These are phyloP conservation scores for Agrotis ipsilon DNA, from an alignment of 2,888 invertebrate genomes.

Conservation along the genomic window DNA sequence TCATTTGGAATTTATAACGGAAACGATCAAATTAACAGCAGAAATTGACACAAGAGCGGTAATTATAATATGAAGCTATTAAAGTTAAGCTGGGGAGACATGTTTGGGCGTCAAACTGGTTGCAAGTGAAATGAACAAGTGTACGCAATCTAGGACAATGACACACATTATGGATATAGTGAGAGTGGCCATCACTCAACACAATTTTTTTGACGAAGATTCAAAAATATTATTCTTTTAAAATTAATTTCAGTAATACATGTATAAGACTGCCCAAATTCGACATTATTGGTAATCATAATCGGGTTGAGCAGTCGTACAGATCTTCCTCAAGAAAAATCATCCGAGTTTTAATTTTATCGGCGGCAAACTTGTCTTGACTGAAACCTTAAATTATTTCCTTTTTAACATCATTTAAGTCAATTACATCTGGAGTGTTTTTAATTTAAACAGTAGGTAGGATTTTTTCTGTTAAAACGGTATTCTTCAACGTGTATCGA, in stretches of 20 bases:
- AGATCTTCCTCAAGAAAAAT: background rate
- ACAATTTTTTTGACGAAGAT: constrained; percentile 16
- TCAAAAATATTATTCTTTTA: background rate
- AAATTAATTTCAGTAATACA: background rate
- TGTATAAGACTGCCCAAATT: background rate
- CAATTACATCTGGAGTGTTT: constrained; percentile 22
- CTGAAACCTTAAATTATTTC: constrained; percentile 19
- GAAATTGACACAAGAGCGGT: constrained; percentile 67
- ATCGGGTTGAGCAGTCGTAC: background rate
- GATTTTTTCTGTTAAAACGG: constrained; percentile 29
- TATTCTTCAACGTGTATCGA: constrained; percentile 38
- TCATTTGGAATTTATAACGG: constrained; percentile 53
- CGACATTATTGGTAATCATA: background rate
- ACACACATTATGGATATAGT: constrained; percentile 70
- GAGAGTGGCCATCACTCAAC: constrained; percentile 62
- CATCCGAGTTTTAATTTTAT: background rate
- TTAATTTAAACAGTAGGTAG: constrained; percentile 14
- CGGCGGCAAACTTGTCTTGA: background rate
- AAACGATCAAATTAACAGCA: constrained; percentile 61
- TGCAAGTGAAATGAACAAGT: constrained; percentile 83
- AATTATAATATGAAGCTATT: constrained; percentile 60
- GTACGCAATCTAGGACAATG: constrained; percentile 72
- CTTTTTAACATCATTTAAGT: constrained; percentile 8
- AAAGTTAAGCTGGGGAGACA: constrained; percentile 66
- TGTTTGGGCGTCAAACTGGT: constrained; percentile 80